These are phyloP conservation scores for Equus quagga DNA, from an alignment of 2,113 vertebrate species.

Conservation along the genomic window DNA sequence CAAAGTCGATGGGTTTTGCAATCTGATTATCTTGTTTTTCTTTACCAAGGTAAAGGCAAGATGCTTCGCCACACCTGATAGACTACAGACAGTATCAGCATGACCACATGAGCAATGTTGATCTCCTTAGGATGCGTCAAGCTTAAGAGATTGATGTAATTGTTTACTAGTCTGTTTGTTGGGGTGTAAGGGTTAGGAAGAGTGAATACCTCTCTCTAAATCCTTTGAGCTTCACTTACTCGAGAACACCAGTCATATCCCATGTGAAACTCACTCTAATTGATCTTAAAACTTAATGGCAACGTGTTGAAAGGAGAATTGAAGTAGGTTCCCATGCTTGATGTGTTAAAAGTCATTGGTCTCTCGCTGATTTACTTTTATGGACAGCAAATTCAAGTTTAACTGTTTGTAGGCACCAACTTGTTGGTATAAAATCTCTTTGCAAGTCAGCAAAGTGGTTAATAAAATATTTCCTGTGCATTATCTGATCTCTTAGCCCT, in stretches of 20 bases:
- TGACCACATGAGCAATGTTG: constrained; percentile 61
- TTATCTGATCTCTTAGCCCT: constrained; percentile 42
- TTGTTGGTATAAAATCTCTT: constrained; percentile 8
- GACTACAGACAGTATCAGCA: constrained; percentile 78
- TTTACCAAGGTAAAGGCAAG: constrained; percentile 79
- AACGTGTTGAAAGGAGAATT: constrained; percentile 54
- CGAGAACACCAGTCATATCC: constrained; percentile 13
- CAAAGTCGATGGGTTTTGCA: constrained; percentile 83
- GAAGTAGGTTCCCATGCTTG: constrained; percentile 28
- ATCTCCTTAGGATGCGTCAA: constrained; percentile 64
- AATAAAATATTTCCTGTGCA: constrained; percentile 7
- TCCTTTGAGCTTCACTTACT: constrained; percentile 46
- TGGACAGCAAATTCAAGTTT: constrained; percentile 60
- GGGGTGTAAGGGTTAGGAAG: constrained; percentile 20
- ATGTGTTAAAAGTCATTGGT: constrained; percentile 29
- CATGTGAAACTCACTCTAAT: constrained; percentile 52
- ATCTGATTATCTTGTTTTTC: constrained; percentile 87
- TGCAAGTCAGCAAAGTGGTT: constrained; percentile 27
- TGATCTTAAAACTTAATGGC: background rate
- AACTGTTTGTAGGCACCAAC: constrained; percentile 8
- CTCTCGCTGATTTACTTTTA: background rate
- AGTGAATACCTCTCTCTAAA: constrained; percentile 6
- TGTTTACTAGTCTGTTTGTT: constrained; percentile 62
- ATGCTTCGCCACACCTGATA: constrained; percentile 82
- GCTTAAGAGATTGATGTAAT: constrained; percentile 26